A percentile compares a stretch with the other conserved stretches of the same genome.
These are phyloP conservation scores for Stegastes partitus DNA, from an alignment of 2,113 vertebrate species.

Conservation along the genomic window DNA sequence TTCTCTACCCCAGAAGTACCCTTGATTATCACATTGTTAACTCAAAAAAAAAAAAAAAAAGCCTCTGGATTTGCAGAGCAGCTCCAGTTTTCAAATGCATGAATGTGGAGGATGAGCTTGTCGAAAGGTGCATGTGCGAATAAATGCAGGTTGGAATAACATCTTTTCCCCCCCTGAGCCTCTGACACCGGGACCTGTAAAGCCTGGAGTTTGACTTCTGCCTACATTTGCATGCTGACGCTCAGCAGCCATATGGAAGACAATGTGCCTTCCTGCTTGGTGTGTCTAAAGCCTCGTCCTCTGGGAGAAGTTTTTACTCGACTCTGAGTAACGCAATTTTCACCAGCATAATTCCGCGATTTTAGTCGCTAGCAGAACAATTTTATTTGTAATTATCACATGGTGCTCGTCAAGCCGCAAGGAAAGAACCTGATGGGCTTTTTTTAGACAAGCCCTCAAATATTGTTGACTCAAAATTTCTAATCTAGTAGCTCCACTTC, in stretches of 20 bases:
- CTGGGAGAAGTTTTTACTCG: constrained; percentile 24
- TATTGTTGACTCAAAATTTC: background rate
- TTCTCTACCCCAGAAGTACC: constrained; percentile 1
- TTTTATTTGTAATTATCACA: constrained; percentile 33
- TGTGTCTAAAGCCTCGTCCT: constrained; percentile 26
- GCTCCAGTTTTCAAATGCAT: background rate
- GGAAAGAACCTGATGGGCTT: constrained; percentile 8
- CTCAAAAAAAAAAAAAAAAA: too few species aligned
- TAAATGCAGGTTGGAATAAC: constrained; percentile 28
- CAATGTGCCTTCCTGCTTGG: constrained; percentile 3
- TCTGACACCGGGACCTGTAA: constrained; percentile 38
- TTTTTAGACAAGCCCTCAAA: background rate
- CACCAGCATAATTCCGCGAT: constrained; percentile 8
- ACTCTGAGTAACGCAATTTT: constrained; percentile 28
- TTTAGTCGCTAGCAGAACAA: constrained; percentile 29
- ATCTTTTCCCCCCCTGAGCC: background rate
- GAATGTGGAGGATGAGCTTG: constrained; percentile 8
- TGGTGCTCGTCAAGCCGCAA: background rate
- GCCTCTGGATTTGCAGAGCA: background rate
- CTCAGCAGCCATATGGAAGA: constrained; percentile 44
- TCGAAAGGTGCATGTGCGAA: constrained; percentile 34
- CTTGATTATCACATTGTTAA: constrained; percentile 25
- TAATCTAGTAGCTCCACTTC: background rate
- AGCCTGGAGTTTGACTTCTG: constrained; percentile 39
- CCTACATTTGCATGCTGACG: constrained; percentile 29